phyloP scores from a whole-genome alignment of 2,797 vertebrate species.

The Cuniculus paca region DNA sequence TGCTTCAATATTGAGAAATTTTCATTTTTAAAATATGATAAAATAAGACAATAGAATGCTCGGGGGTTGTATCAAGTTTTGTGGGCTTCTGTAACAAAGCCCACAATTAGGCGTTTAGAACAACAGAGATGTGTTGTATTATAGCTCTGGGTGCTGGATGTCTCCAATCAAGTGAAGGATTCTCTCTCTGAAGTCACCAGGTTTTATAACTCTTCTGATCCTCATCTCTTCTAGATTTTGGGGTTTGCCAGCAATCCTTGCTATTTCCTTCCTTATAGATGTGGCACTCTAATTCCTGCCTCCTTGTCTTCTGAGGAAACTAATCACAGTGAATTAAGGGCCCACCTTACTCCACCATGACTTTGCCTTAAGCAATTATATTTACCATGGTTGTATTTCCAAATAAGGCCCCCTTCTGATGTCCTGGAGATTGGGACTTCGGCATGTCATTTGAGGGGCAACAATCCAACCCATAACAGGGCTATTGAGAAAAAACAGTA shows the following conservation, averaged over 20 bases:
- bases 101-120: neutral
- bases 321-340: neutral
- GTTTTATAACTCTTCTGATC: neutral
- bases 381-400: neutral
- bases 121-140: neutral
- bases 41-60: slow-evolving; percentile 3
- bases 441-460: neutral
- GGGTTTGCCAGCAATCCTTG: neutral
- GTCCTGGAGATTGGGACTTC: neutral
- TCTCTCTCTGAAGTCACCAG: neutral
- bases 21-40: slow-evolving; percentile 29
- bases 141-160: neutral
- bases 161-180: neutral
- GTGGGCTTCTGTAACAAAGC: neutral
- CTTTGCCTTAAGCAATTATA: slow-evolving; percentile 1
- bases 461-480: neutral
- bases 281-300: neutral
- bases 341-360: neutral
- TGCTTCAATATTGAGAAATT: neutral
- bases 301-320: neutral
- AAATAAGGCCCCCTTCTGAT: neutral
- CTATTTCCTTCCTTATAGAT: neutral
- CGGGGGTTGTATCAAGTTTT: neutral
- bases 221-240: neutral
- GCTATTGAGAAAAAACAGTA: neutral